These are phyloP conservation scores for Megaceryle maxima DNA, from an alignment of 2,113 vertebrate species.

Conservation along the genomic window DNA sequence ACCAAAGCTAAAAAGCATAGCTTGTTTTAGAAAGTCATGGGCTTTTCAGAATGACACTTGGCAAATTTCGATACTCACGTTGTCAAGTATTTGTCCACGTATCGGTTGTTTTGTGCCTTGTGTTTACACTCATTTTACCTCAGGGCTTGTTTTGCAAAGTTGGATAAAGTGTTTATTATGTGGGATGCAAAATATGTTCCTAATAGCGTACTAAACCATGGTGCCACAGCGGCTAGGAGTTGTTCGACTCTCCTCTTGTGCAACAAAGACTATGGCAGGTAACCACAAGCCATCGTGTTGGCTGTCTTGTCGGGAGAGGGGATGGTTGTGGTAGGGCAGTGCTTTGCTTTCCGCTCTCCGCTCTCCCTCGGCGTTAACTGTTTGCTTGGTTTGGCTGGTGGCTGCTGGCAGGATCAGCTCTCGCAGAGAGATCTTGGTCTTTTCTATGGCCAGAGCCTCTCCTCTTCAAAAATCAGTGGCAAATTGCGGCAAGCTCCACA, in stretches of 20 bases:
- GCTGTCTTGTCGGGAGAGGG: not conserved
- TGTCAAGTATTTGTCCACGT: constrained; percentile 51
- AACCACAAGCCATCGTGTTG: constrained; percentile 62
- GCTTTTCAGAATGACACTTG: constrained; percentile 41
- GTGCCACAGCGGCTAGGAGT: constrained; percentile 66
- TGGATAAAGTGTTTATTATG: constrained; percentile 62
- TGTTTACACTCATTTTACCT: constrained; percentile 59
- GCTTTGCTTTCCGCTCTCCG: not conserved
- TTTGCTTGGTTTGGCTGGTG: constrained; percentile 57
- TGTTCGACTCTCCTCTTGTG: constrained; percentile 26
- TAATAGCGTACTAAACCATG: constrained; percentile 43
- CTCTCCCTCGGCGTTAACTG: not conserved
- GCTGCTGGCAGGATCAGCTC: not conserved
- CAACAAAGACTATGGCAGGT: constrained; percentile 47
- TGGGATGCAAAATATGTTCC: constrained; percentile 68
- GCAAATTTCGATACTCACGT: constrained; percentile 15
- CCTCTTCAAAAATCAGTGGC: not conserved
- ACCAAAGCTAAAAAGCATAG: constrained; percentile 31
- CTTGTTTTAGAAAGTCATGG: constrained; percentile 51
- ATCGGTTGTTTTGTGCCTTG: constrained; percentile 26
- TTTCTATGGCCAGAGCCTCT: not conserved
- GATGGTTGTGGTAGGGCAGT: not conserved
- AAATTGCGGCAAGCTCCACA: not conserved
- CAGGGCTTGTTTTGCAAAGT: constrained; percentile 49
- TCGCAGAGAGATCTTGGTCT: not conserved